phyloP scores from a whole-genome alignment of 2,888 invertebrate genomes.

The Trichacis sp. region DNA sequence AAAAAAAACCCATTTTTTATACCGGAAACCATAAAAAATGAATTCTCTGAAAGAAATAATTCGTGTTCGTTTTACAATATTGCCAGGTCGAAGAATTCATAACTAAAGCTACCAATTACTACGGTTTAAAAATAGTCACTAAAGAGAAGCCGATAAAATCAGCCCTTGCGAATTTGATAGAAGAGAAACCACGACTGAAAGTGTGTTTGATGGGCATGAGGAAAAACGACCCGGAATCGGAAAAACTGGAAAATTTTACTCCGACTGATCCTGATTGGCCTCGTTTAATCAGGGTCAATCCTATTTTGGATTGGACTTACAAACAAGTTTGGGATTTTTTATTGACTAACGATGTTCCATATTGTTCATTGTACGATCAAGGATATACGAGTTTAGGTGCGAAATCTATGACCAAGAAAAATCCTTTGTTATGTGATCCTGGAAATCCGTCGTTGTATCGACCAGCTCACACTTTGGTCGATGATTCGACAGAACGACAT shows the following conservation, averaged over 20 bases:
- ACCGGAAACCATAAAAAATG: neutral
- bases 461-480: slow-evolving; percentile 59
- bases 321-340: slow-evolving; percentile 93
- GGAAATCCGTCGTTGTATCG: slow-evolving; percentile 54
- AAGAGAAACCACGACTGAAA: slow-evolving; percentile 74
- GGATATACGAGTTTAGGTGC: slow-evolving; percentile 74
- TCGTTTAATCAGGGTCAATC: slow-evolving; percentile 86
- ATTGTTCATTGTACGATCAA: slow-evolving; percentile 90
- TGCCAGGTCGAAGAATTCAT: slow-evolving; percentile 83
- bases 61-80: neutral
- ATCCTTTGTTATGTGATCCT: slow-evolving; percentile 59
- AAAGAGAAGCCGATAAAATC: slow-evolving; percentile 79
- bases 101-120: slow-evolving; percentile 76
- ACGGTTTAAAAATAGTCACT: slow-evolving; percentile 79
- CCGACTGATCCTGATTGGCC: slow-evolving; percentile 94
- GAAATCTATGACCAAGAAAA: slow-evolving; percentile 54
- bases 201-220: slow-evolving; percentile 94
- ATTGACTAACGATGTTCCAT: slow-evolving; percentile 82
- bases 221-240: slow-evolving; percentile 86
- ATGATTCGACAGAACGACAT: slow-evolving; percentile 60
- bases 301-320: slow-evolving; percentile 93
- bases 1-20: too few species aligned
- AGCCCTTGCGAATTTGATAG: slow-evolving; percentile 76
- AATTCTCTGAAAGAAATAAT: neutral
- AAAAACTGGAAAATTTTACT: slow-evolving; percentile 78